Conservation (phyloP, 2,797 vertebrate genomes). For the Orestias chungarensis region DNA sequence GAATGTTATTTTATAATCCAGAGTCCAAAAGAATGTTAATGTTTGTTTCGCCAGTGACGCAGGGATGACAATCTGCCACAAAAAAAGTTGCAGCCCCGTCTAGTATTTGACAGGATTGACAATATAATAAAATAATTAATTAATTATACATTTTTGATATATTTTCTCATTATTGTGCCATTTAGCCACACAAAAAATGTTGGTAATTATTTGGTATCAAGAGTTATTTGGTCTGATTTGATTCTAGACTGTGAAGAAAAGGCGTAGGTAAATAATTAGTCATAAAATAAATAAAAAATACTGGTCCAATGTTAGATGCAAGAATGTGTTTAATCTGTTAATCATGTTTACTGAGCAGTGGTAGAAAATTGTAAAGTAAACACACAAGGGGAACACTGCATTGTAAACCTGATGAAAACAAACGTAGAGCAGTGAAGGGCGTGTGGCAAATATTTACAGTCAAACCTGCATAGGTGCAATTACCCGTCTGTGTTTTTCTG, state of each 20-base stretch:
- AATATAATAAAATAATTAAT: no score
- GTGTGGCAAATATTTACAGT: slow-evolving; percentile 38
- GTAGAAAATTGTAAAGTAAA: background rate
- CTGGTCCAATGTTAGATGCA: background rate
- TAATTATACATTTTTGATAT: no score
- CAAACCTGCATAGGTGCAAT: slow-evolving; percentile 37
- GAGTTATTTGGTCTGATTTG: background rate
- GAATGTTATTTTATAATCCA: no score
- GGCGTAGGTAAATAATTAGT: background rate
- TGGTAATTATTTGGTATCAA: background rate
- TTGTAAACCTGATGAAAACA: slow-evolving; percentile 13
- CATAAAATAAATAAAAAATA: background rate
- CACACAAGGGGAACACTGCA: background rate
- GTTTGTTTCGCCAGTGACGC: no score
- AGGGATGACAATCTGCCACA: no score
- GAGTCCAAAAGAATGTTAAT: no score
- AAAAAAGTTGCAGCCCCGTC: no score
- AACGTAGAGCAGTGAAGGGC: background rate
- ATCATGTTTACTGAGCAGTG: background rate
- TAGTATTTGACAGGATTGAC: no score
- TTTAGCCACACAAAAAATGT: background rate
- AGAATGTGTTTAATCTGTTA: background rate
- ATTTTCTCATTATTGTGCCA: background rate
- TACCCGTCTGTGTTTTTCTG: slow-evolving; percentile 21
- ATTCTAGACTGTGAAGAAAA: background rate